Conservation (phyloP, 2,888 invertebrate species). For the Bhutanitis thaidina region DNA sequence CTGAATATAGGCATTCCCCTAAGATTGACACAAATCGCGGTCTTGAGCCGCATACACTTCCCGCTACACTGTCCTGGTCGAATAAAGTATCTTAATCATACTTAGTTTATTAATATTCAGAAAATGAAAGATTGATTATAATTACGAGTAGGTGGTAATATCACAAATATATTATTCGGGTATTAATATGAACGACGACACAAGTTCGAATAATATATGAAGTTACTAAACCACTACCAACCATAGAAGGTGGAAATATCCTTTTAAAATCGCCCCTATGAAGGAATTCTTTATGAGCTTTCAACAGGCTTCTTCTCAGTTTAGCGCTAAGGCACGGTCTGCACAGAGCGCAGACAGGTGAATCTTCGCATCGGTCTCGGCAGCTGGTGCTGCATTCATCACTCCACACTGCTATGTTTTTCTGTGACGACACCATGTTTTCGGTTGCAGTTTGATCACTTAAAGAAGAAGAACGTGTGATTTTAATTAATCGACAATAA, state of each 20-base stretch:
- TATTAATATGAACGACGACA: too few relatives aligned
- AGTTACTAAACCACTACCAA: constrained; percentile 22
- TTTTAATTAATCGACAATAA: too few relatives aligned
- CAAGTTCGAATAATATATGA: too few relatives aligned
- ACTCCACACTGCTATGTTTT: constrained; percentile 88
- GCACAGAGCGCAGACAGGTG: constrained; percentile 86
- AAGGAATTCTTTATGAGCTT: constrained; percentile 89
- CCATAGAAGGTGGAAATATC: constrained; percentile 88
- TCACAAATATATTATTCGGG: too few relatives aligned
- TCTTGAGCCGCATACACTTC: too few relatives aligned
- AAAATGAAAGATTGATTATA: too few relatives aligned
- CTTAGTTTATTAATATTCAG: too few relatives aligned
- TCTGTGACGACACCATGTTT: constrained; percentile 86
- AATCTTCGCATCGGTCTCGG: constrained; percentile 79
- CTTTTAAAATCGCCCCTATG: constrained; percentile 89
- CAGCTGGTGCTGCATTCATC: constrained; percentile 79
- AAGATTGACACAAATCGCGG: too few relatives aligned
- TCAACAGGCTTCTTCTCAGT: constrained; percentile 79
- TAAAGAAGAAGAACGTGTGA: constrained; percentile 26
- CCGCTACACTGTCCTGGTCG: too few relatives aligned
- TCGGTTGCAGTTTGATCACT: constrained; percentile 66
- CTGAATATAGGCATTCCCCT: too few relatives aligned
- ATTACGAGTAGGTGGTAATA: too few relatives aligned
- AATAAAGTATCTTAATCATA: too few relatives aligned
- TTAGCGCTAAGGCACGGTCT: constrained; percentile 84